Evolutionary conservation across 37 sponge, comb jelly and placozoan species (phyloP).

Genomic region (Halichondria panicea): DNA sequence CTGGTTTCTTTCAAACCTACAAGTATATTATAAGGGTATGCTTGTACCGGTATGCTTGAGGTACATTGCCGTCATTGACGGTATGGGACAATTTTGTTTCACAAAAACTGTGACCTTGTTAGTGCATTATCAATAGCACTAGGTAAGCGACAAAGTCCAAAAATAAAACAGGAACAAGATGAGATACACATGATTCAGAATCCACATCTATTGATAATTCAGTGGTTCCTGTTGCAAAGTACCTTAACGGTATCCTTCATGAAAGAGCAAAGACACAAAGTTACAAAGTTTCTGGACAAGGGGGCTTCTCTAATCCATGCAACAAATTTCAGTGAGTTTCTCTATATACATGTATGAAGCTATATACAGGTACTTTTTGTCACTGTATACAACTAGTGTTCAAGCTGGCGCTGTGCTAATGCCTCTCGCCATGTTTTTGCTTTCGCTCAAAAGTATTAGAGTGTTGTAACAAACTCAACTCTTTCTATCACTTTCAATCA

Average conservation of each 20-base stretch:
- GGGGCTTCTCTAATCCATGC: background rate
- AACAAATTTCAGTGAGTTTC: background rate
- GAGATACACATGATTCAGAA: background rate
- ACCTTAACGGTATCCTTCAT: background rate
- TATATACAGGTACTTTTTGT: background rate
- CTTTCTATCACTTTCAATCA: too few species aligned
- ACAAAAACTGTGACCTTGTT: constrained; percentile 1
- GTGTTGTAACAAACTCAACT: too few species aligned
- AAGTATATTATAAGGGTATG: too few species aligned
- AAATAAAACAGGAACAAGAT: background rate
- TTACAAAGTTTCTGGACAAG: background rate
- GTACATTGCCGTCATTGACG: background rate
- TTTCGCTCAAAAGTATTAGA: too few species aligned
- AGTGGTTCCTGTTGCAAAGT: background rate
- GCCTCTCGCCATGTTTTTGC: too few species aligned
- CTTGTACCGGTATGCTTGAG: background rate
- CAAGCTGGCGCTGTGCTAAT: too few species aligned
- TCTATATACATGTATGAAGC: background rate
- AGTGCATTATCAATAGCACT: background rate
- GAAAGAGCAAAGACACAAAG: background rate
- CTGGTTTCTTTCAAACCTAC: background rate
- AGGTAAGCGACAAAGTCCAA: background rate
- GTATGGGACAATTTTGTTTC: background rate
- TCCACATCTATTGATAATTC: background rate
- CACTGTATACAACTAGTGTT: too few species aligned